These are phyloP conservation scores for Antheraea pernyi DNA, from an alignment of 1,140 invertebrate species.

Conservation along the genomic window DNA sequence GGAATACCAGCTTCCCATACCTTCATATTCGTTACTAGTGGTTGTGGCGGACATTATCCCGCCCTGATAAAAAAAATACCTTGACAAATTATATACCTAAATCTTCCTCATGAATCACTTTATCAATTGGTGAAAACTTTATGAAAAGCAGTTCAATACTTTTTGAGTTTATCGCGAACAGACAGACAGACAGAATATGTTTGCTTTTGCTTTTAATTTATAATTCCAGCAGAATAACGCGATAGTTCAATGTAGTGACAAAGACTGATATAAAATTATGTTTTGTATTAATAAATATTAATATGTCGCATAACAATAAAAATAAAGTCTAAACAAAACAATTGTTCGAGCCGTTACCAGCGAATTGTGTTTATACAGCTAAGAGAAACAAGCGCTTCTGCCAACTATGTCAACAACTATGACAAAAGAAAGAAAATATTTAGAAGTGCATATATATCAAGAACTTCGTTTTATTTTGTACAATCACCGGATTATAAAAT, in stretches of 20 bases:
- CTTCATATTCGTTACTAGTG: no score
- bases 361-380: neutral
- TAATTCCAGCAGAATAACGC: neutral
- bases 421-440: neutral
- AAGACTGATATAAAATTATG: neutral
- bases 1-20: no score
- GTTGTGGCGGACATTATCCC: no score
- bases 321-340: constrained; percentile 7
- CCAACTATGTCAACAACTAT: constrained; percentile 5
- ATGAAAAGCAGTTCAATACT: no score
- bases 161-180: no score
- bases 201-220: no score
- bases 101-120: no score
- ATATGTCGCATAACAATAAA: constrained; percentile 2
- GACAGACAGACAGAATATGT: no score
- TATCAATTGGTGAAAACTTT: no score
- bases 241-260: neutral
- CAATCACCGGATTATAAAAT: neutral
- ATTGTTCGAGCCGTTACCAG: neutral
- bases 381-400: constrained; percentile 10
- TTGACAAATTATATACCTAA: no score
- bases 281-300: neutral
- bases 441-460: neutral
- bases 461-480: neutral
- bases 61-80: no score